These are phyloP conservation scores for Neotoxoptera formosana DNA, from an alignment of 1,140 invertebrate species.

Conservation along the genomic window DNA sequence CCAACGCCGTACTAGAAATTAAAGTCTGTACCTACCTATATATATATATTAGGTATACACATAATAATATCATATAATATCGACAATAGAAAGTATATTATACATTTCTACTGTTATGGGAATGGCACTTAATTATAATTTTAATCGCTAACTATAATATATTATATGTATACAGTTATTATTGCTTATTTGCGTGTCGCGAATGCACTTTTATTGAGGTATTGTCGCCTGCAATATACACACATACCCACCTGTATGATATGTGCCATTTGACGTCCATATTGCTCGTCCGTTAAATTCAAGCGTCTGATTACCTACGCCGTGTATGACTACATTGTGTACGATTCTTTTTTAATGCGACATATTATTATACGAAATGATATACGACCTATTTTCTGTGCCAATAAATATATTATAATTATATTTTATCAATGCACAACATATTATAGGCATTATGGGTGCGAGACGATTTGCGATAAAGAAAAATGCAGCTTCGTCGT, in stretches of 20 bases:
- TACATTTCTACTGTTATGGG: neutral
- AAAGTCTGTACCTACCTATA: neutral
- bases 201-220: neutral
- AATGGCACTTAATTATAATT: neutral
- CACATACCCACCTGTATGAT: neutral
- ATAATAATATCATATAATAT: too few relatives aligned
- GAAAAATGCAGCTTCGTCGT: neutral
- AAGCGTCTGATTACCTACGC: neutral
- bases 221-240: neutral
- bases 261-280: neutral
- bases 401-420: neutral
- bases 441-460: neutral
- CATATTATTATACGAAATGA: neutral
- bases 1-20: neutral
- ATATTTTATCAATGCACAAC: neutral
- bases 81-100: neutral
- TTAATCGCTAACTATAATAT: too few relatives aligned
- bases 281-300: neutral
- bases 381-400: slow-evolving; percentile 20
- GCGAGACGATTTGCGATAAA: neutral
- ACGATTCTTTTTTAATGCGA: neutral
- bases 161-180: too few relatives aligned
- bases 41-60: too few relatives aligned
- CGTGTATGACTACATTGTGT: neutral
- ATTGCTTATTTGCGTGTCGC: neutral